These are phyloP conservation scores for Hemiprocne comata DNA, from an alignment of 2,113 vertebrate species.

Conservation along the genomic window DNA sequence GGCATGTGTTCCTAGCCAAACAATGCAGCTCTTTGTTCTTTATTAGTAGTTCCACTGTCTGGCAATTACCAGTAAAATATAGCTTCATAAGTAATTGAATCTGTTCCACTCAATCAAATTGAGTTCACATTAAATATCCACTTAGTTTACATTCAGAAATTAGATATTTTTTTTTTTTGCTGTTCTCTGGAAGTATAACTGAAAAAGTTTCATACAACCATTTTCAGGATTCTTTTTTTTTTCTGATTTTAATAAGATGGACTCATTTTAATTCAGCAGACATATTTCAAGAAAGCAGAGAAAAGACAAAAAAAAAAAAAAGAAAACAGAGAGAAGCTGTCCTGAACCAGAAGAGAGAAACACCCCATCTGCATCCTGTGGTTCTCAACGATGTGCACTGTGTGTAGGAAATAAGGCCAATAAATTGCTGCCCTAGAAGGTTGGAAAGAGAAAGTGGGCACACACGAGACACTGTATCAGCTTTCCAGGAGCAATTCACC, in stretches of 20 bases:
- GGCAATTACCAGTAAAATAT: conserved; percentile 45
- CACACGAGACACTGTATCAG: rapidly evolving
- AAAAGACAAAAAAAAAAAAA: too few relatives aligned
- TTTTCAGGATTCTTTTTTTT: not conserved
- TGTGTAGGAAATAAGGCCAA: not conserved
- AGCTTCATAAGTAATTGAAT: conserved; percentile 25
- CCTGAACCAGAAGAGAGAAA: not conserved
- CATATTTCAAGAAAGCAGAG: not conserved
- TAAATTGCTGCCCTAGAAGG: not conserved
- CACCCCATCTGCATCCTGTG: not conserved
- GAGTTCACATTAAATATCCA: not conserved
- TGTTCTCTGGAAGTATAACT: not conserved
- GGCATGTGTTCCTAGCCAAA: conserved; percentile 15
- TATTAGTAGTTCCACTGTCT: conserved; percentile 33
- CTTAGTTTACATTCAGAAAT: not conserved
- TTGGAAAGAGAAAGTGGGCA: not conserved
- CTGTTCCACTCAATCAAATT: conserved; percentile 6
- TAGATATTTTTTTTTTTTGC: not conserved
- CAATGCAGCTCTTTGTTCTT: conserved; percentile 49
- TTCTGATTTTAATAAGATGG: not conserved
- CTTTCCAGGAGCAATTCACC: not conserved
- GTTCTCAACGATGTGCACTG: not conserved
- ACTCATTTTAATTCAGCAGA: not conserved
- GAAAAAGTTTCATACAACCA: not conserved
- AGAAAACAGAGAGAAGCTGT: not conserved